A percentile compares a stretch with the other conserved stretches of the same genome.
These are phyloP conservation scores for Arctopsyche grandis DNA, from an alignment of 1,140 invertebrate species.

Conservation along the genomic window DNA sequence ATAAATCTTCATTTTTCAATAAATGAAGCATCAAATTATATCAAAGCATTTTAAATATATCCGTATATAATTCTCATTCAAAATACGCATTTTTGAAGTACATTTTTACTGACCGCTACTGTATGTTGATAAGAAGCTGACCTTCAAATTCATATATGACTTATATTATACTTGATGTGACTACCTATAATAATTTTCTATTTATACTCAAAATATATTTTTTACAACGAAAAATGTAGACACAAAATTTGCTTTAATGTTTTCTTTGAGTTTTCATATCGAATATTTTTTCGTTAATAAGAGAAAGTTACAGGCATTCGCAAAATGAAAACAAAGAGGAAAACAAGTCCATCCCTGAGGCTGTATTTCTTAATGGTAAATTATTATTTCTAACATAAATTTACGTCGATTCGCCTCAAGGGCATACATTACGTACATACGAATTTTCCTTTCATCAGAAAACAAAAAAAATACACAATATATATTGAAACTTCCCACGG, in stretches of 20 bases:
- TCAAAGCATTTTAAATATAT: too few species aligned
- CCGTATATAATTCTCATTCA: too few species aligned
- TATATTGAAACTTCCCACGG: not conserved
- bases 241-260: not conserved
- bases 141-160: too few species aligned
- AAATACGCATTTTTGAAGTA: too few species aligned
- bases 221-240: too few species aligned
- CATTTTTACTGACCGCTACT: too few species aligned
- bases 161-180: too few species aligned
- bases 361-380: constrained; percentile 33
- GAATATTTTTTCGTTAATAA: not conserved
- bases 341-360: constrained; percentile 24
- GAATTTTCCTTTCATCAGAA: not conserved
- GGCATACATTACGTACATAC: not conserved
- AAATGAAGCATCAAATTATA: too few species aligned
- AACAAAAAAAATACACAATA: not conserved
- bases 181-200: too few species aligned
- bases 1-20: too few species aligned
- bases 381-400: constrained; percentile 37
- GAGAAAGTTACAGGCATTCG: constrained; percentile 24
- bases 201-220: not conserved
- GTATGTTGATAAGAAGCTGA: too few species aligned
- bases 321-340: constrained; percentile 31
- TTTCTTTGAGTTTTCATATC: constrained; percentile 3
- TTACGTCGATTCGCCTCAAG: constrained; percentile 19